Percentiles rank a stretch among this genome's conserved stretches.
Evolutionary conservation across 2,888 invertebrate genomes (phyloP).

Genomic region (Drosophila rellima): DNA sequence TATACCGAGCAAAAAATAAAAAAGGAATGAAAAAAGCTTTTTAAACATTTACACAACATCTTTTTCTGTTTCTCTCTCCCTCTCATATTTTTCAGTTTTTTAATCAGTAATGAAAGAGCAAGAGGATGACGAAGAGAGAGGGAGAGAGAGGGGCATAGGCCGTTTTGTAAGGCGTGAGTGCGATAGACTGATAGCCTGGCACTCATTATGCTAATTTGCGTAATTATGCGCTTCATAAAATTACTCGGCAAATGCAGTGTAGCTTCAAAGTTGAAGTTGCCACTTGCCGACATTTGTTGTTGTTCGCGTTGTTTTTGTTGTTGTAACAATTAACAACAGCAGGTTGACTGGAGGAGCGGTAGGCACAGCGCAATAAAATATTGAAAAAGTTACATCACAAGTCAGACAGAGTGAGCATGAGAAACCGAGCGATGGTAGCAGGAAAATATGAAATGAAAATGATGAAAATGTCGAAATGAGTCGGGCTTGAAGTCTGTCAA

Average conservation of each 20-base stretch:
- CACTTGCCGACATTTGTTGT: slow-evolving; percentile 55
- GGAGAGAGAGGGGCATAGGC: neutral
- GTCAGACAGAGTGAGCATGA: slow-evolving; percentile 15
- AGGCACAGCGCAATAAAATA: slow-evolving; percentile 74
- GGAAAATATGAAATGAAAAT: slow-evolving; percentile 65
- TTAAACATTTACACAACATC: slow-evolving; percentile 56
- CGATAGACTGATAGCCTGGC: slow-evolving; percentile 51
- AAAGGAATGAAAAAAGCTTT: slow-evolving; percentile 31
- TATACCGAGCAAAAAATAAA: slow-evolving; percentile 53
- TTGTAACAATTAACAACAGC: slow-evolving; percentile 76
- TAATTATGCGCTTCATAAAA: slow-evolving; percentile 81
- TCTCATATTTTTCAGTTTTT: slow-evolving; percentile 21
- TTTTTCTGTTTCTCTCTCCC: slow-evolving; percentile 11
- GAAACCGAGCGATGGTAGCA: neutral
- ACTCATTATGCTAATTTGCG: slow-evolving; percentile 81
- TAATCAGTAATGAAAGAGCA: slow-evolving; percentile 24
- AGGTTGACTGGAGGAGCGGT: slow-evolving; percentile 45
- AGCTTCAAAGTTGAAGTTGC: slow-evolving; percentile 55
- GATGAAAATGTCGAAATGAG: slow-evolving; percentile 76
- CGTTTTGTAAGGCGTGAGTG: slow-evolving; percentile 38
- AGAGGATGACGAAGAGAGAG: too few relatives aligned
- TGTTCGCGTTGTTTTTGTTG: slow-evolving; percentile 41
- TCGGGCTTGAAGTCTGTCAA: slow-evolving; percentile 31
- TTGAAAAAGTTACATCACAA: slow-evolving; percentile 70
- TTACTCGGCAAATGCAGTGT: slow-evolving; percentile 69